Evolutionary conservation across 2,797 vertebrate species (phyloP).

Genomic region (Lerista edwardsae): DNA sequence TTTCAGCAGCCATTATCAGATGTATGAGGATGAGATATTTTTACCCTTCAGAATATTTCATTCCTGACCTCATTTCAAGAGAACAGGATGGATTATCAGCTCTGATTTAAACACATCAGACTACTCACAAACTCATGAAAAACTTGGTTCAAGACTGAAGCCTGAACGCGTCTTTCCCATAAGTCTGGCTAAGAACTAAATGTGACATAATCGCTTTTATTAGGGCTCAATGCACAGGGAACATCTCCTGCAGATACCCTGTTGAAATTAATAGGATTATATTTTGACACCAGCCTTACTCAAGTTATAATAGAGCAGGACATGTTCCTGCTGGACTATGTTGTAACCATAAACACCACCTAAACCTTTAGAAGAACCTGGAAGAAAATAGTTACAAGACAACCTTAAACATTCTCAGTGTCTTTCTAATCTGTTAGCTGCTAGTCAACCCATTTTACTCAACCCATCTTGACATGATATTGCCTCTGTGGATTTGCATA

Average conservation of each 20-base stretch:
- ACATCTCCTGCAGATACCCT: neutral
- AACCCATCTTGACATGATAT: neutral
- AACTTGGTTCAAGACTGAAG: neutral
- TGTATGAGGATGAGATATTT: neutral
- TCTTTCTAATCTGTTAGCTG: neutral
- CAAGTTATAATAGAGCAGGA: neutral
- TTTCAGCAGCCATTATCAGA: conserved; percentile 16
- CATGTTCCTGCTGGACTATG: neutral
- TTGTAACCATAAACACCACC: neutral
- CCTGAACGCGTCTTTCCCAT: neutral
- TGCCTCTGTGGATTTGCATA: conserved; percentile 1
- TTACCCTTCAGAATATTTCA: fast-evolving
- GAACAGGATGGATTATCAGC: neutral
- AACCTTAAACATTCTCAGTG: neutral
- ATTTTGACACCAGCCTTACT: neutral
- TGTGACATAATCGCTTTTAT: neutral
- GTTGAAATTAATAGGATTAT: neutral
- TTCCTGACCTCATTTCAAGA: neutral
- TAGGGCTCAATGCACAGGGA: neutral
- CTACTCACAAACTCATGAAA: conserved; percentile 3
- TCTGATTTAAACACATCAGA: conserved; percentile 10
- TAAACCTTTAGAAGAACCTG: fast-evolving
- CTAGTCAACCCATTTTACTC: neutral
- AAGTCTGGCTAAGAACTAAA: neutral
- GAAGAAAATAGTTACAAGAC: conserved; percentile 7